Percentiles rank a stretch among this genome's conserved stretches.
Evolutionary conservation across 2,888 invertebrate species (phyloP).

Genomic region (Marronus borbonicus): DNA sequence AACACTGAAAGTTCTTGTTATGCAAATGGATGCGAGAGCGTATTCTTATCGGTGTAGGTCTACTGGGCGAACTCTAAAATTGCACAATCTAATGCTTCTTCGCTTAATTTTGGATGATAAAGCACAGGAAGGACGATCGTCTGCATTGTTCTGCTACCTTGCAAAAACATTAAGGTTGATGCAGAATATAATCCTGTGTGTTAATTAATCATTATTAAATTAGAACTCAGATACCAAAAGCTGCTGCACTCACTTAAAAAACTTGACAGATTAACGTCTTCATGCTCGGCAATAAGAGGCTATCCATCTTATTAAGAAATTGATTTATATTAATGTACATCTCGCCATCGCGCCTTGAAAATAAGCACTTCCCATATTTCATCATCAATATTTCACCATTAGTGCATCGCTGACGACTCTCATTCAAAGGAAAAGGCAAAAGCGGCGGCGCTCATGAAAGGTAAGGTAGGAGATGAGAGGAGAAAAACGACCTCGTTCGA

Average conservation of each 20-base stretch:
- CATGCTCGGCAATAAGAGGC: not conserved
- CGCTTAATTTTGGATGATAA: no score
- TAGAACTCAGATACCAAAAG: no score
- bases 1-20: no score
- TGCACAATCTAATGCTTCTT: no score
- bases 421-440: constrained; percentile 14
- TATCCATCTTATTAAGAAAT: not conserved
- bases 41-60: no score
- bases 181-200: no score
- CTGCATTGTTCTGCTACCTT: no score
- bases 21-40: no score
- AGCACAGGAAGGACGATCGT: no score
- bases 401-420: constrained; percentile 11
- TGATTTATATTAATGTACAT: constrained; percentile 16
- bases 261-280: not conserved
- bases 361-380: constrained; percentile 31
- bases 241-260: not conserved
- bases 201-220: no score
- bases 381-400: constrained; percentile 24
- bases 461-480: constrained; percentile 9
- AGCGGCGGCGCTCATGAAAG: constrained; percentile 8
- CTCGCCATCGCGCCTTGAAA: not conserved
- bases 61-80: no score
- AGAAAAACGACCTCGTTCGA: not conserved
- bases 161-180: no score